phyloP scores from a whole-genome alignment of 1,140 invertebrate species.

The Heliconius himera region DNA sequence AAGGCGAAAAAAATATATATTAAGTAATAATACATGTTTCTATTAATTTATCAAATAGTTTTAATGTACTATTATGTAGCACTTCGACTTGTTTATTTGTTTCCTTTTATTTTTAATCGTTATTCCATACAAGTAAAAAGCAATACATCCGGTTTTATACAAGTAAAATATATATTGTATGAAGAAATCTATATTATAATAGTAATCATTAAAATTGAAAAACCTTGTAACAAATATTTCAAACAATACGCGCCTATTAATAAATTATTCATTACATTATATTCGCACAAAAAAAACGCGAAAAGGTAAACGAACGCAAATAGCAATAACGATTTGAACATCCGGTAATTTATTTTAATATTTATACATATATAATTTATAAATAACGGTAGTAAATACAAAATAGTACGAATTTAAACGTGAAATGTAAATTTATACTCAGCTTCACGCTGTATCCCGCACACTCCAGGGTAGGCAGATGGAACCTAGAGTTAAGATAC shows the following conservation, averaged over 20 bases:
- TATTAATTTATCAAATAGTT: background rate
- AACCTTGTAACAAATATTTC: slow-evolving; percentile 9
- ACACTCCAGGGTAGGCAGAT: no score
- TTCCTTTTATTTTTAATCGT: no score
- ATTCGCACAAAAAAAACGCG: background rate
- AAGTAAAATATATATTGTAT: background rate
- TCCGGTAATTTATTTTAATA: background rate
- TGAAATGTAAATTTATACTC: background rate
- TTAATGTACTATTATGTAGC: background rate
- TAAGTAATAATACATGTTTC: no score
- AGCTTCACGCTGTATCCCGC: no score
- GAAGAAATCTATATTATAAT: background rate
- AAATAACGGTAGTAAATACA: background rate
- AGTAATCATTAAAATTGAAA: background rate
- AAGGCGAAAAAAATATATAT: no score
- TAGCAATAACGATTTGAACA: slow-evolving; percentile 1
- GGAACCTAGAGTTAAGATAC: no score
- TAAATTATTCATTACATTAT: slow-evolving; percentile 1
- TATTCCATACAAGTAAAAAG: background rate
- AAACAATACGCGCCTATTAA: slow-evolving; percentile 2
- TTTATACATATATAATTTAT: background rate
- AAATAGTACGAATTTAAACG: background rate
- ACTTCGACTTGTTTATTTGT: background rate
- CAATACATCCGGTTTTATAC: background rate
- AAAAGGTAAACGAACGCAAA: slow-evolving; percentile 12